Conservation (phyloP, 2,888 invertebrate species). For the Eupithecia centaureata region DNA sequence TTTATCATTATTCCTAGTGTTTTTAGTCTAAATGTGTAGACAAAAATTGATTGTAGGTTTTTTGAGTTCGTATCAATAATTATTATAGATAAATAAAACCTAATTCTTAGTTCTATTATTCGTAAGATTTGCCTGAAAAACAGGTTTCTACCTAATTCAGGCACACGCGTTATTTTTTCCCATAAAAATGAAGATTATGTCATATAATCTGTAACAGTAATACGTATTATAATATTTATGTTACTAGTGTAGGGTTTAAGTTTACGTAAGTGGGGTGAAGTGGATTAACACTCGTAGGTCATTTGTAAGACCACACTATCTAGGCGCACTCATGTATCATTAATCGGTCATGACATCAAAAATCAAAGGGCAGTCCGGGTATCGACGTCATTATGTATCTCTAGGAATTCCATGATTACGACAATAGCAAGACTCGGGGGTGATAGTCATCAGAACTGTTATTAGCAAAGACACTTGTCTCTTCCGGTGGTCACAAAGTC, state of each 20-base stretch:
- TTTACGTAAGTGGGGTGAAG: background rate
- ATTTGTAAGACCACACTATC: slow-evolving; percentile 6
- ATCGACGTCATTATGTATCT: background rate
- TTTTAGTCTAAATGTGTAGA: background rate
- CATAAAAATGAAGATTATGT: too few species aligned
- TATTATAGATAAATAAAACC: too few species aligned
- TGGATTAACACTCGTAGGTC: background rate
- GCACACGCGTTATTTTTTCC: too few species aligned
- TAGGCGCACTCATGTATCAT: slow-evolving; percentile 5
- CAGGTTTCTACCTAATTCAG: too few species aligned
- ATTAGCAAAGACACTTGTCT: slow-evolving; percentile 57
- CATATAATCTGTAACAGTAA: too few species aligned
- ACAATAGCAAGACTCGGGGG: slow-evolving; percentile 21
- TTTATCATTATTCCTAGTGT: background rate
- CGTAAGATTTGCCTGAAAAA: too few species aligned
- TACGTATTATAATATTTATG: too few species aligned
- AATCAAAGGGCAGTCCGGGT: slow-evolving; percentile 5
- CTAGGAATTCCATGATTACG: background rate
- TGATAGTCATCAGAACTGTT: slow-evolving; percentile 37
- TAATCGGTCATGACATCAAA: background rate
- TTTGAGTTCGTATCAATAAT: background rate
- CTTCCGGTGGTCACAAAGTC: slow-evolving; percentile 56
- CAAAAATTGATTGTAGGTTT: background rate
- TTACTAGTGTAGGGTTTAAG: background rate
- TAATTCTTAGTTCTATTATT: background rate